phyloP scores from a whole-genome alignment of 2,888 invertebrate genomes.

The Congeria kusceri region DNA sequence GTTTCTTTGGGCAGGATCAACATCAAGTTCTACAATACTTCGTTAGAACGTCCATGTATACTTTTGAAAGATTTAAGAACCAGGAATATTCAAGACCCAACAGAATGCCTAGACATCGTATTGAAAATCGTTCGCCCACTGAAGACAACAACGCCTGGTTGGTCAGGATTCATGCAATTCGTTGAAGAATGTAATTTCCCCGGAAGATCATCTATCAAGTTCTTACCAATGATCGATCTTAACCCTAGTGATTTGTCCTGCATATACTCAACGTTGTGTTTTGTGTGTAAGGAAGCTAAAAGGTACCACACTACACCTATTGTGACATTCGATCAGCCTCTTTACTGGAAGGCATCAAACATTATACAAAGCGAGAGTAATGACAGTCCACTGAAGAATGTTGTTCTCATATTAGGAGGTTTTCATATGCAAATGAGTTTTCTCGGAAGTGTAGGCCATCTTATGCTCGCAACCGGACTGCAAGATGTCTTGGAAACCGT shows the following conservation, averaged over 20 bases:
- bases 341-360: constrained; percentile 45
- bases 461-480: constrained; percentile 62
- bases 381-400: constrained; percentile 25
- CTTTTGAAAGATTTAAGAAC: not conserved
- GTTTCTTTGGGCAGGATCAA: too few relatives aligned
- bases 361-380: constrained; percentile 17
- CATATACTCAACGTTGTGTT: constrained; percentile 52
- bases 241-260: constrained; percentile 55
- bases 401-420: constrained; percentile 46
- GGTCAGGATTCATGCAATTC: constrained; percentile 31
- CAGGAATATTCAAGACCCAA: not conserved
- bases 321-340: constrained; percentile 50
- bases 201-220: constrained; percentile 36
- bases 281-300: constrained; percentile 31
- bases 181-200: constrained; percentile 39
- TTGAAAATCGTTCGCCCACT: constrained; percentile 21
- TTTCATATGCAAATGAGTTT: constrained; percentile 62
- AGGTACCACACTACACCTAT: constrained; percentile 35
- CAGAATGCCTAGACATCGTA: constrained; percentile 19
- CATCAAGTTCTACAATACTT: too few relatives aligned
- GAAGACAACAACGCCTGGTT: constrained; percentile 1
- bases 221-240: constrained; percentile 62
- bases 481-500: constrained; percentile 60
- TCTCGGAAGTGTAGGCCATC: constrained; percentile 65
- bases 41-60: too few relatives aligned